Base-by-base conservation (phyloP, 2,888 invertebrate species). In the Timandra comae region DNA sequence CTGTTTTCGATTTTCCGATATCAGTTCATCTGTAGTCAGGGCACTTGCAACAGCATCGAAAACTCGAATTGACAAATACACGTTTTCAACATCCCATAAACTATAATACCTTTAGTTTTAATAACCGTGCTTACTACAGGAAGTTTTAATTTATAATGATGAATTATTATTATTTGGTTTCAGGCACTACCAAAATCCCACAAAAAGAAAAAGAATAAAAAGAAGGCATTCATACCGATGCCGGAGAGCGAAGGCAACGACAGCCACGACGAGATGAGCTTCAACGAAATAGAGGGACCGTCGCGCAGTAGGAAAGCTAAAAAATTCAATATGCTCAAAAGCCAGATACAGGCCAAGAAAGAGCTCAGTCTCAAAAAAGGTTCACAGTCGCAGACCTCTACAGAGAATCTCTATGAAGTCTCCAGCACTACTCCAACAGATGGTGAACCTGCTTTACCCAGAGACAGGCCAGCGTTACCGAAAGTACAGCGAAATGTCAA, bases 171-270 rank as follows among this genome's bases (percentile, higher is more conserved):
- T n/a, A n/a, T n/a, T n/a, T n/a, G n/a, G n/a, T n/a, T 52, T 11
- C 61, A 86, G 85, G 80, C 82, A 32, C 54, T 81, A 35, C 82
- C 81, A 3, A 80, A 84, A 55, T 81, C 78, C 52, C 82, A 82
- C 35, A 85, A 86, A 52, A 87, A 86, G 46, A 84, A 84, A 65
- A 87, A 85, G 54, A 86, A 84, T 43, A 86, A 86, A 52, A 86
- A 86, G 63, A 80, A 82, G 41, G 63, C 78, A 16, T 82, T 82
- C 35, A 69, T 81, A 33, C 75, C 82, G 25, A 82, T 85, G 82
- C 69, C 85, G 11, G 85, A 85, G 45, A 85, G 85, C 53, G 85
- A 85, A 43, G 85, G 85, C 20, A 85, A 85, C 52, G 85, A 85
- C 39, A 85, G 85, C 41, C 85, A 85, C 44, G 85, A 85, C 43